Evolutionary conservation across 2,888 invertebrate species (phyloP), one percentile per base, ranked within the genome.

Genomic region (Oegoconia quadripuncta): DNA sequence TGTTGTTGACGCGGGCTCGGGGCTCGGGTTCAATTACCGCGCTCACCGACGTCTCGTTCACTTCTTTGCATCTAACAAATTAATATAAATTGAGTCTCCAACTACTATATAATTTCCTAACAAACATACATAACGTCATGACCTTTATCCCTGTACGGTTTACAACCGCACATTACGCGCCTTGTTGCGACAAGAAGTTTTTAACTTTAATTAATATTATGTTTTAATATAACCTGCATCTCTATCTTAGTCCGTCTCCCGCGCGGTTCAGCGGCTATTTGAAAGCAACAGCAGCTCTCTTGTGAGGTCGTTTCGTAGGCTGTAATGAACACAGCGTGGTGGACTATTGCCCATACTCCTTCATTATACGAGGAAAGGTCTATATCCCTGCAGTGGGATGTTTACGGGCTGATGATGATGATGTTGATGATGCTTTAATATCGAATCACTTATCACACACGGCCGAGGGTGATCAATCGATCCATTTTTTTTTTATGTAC

Each of bases 1-100:
- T 71, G 68, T 81, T 70, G 65, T 82, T 73, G 12, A 42, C 15
- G 0, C 66, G 62, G 0, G 37, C 28, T 2, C 65, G 57, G 0
- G 46, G 69, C 1, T 63, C 64, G 0, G 63, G 37, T 8, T 75
- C 76, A 0, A 66, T 52, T 1, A 65, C 66, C 0, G 59, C 74
- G 35, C 66, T 74, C 0, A 74, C 73, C 8, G 79, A 77, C 0
- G 68, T 72, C 41, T 83, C 83, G 44, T 80, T 81, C 1, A 75
- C 12, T 55, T 83, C 83, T 52, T 82, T 84, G 53, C 82, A 82
- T 47, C 86, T 84, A 51, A 7, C 9, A 4, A 5, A 9, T 5
- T 9, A 9, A 22, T 30, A 29, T 43, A 12, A 28, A 30, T 7
- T 18, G 18, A n/a, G n/a, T n/a, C n/a, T n/a, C n/a, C n/a, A n/a